Evolutionary conservation across 2,888 invertebrate species (phyloP).

Genomic region (Idaea dimidiata): DNA sequence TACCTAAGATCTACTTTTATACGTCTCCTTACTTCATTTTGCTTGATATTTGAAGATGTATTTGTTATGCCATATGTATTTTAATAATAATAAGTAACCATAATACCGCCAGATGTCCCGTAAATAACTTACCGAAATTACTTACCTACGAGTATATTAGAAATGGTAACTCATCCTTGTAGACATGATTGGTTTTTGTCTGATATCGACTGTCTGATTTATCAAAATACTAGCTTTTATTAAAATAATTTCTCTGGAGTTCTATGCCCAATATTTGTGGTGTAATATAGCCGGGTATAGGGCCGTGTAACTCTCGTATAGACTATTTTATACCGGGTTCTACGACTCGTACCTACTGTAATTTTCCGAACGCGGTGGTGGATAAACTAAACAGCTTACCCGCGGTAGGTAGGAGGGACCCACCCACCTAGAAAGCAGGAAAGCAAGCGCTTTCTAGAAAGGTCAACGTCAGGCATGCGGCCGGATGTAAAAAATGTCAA

Average conservation of each 20-base stretch:
- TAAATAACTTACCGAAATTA: neutral
- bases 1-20: too few relatives aligned
- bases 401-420: too few relatives aligned
- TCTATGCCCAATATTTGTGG: neutral
- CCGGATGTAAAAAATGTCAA: too few relatives aligned
- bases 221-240: neutral
- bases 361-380: too few relatives aligned
- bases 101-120: neutral
- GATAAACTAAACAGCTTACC: too few relatives aligned
- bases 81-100: neutral
- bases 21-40: neutral
- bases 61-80: too few relatives aligned
- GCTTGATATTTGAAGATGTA: too few relatives aligned
- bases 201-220: neutral
- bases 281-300: neutral
- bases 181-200: neutral
- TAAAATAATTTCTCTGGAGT: neutral
- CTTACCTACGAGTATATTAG: neutral
- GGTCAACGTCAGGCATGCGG: too few relatives aligned
- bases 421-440: too few relatives aligned
- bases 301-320: neutral
- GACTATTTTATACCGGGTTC: neutral
- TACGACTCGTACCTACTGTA: too few relatives aligned
- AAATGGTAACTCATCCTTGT: neutral
- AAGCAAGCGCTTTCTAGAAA: too few relatives aligned